Evolutionary conservation across 2,113 vertebrate species (phyloP), one percentile per base, ranked within the genome.

Genomic region (Pampusana beccarii): DNA sequence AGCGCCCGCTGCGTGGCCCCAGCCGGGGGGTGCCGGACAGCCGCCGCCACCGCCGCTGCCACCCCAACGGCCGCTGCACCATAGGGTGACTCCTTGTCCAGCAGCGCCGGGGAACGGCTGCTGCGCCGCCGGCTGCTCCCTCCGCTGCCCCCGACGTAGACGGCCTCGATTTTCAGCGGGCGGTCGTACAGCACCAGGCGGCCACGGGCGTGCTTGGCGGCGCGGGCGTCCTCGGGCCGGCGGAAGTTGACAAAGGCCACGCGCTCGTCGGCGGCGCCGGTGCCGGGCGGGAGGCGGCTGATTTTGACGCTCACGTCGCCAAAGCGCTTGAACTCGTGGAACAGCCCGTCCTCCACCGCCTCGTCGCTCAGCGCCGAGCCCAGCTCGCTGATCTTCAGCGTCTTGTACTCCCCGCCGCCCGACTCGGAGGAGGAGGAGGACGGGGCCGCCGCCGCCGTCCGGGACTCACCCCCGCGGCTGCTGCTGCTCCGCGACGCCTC

Each of bases 251-350:
- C 99, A 7, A 99, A 99, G 10, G 99, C 99, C 46, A 99, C 99
- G 13, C 99, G 98, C 72, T 99, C 99, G n/a, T 99, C 99, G 88
- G 88, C 34, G 1, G 90, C 80, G 0, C 96, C 93, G 61, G 97
- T 97, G 14, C 97, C 97, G 11, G 97, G 97, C 11, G 98, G 97
- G 16, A 98, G 97, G 19, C 99, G 98, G 95, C 99, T 99, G 84
- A 99, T 99, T 94, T 99, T 99, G 12, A 99, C 99, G 69, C 99
- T 99, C 54, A 99, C 99, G 34, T 99, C 99, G 0, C 99, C 99
- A 51, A 99, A 99, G 88, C 99, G 99, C 65, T 99, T 99, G 84
- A 99, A 99, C 94, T 99, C 99, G 38, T 99, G 99, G 89, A 99
- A 99, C 2, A 99, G 98, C n/a, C 99, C 99, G 81, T 99, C 99